Percentiles rank a stretch among this genome's conserved stretches.
Evolutionary conservation across 2,888 invertebrate genomes (phyloP).

Genomic region (Agrochola litura): DNA sequence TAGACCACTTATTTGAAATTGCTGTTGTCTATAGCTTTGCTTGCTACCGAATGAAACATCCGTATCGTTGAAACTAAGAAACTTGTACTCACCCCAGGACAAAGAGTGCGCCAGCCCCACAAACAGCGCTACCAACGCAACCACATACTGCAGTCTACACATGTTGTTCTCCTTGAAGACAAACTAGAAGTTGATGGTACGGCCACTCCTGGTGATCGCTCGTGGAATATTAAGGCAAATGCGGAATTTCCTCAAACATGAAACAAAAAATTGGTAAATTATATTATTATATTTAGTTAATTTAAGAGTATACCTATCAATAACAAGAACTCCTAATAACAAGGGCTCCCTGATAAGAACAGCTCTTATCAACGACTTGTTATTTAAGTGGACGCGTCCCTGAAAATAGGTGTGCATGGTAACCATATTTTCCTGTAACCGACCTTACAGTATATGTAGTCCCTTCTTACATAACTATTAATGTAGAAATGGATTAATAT

Average conservation of each 20-base stretch:
- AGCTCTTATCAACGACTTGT: neutral
- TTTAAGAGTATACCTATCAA: neutral
- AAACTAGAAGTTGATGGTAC: neutral
- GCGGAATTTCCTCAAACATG: neutral
- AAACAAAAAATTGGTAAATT: neutral
- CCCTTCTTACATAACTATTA: too few species aligned
- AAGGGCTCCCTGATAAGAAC: neutral
- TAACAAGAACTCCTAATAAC: too few species aligned
- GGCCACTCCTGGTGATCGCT: neutral
- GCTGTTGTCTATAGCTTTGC: too few species aligned
- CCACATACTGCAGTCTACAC: neutral
- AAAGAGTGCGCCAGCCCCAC: neutral
- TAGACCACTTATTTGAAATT: too few species aligned
- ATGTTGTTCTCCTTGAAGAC: neutral
- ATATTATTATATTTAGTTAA: neutral
- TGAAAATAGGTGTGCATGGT: too few species aligned
- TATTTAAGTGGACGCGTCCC: too few species aligned
- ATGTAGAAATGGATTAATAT: too few species aligned
- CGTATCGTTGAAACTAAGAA: neutral
- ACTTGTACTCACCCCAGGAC: neutral
- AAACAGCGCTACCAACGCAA: neutral
- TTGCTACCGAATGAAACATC: too few species aligned
- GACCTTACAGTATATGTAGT: too few species aligned
- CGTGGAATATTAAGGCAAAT: neutral
- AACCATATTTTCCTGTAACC: too few species aligned